Conservation (phyloP, 2,797 vertebrate species). For the Leptatherina wallacei region DNA sequence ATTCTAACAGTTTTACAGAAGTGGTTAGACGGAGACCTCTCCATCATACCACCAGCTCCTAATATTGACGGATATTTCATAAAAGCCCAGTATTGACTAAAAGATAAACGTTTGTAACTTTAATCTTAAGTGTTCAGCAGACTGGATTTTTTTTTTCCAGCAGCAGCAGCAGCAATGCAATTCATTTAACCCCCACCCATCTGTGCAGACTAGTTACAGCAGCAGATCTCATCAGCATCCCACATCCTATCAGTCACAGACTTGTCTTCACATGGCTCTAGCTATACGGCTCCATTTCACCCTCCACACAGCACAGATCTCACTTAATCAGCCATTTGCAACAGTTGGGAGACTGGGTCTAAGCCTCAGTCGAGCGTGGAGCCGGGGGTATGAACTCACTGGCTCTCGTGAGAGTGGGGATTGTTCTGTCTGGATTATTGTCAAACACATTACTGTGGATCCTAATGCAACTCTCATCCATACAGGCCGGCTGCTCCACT, state of each 20-base stretch:
- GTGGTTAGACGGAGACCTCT: conserved; percentile 3
- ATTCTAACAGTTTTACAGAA: conserved; percentile 7
- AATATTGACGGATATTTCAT: conserved; percentile 37
- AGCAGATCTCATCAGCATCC: conserved; percentile 62
- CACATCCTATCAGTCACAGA: conserved; percentile 34
- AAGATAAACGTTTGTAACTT: conserved; percentile 30
- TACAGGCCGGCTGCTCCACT: conserved; percentile 38
- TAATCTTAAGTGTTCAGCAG: conserved; percentile 36
- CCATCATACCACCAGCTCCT: conserved; percentile 5
- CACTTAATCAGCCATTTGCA: conserved; percentile 60
- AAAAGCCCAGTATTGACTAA: conserved; percentile 30
- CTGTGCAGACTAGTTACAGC: conserved; percentile 59
- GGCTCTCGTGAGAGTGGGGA: conserved; percentile 51
- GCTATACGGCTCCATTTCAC: conserved; percentile 31
- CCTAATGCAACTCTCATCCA: conserved; percentile 57
- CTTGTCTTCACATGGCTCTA: conserved; percentile 31
- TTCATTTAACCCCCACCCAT: conserved; percentile 55
- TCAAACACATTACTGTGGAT: conserved; percentile 66
- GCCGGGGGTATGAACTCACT: conserved; percentile 35
- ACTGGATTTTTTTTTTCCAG: background rate
- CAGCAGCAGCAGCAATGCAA: conserved; percentile 22
- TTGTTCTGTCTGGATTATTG: conserved; percentile 59
- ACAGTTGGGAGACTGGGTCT: conserved; percentile 58
- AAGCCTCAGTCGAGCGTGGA: conserved; percentile 56
- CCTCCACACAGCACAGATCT: conserved; percentile 41